Evolutionary conservation across 2,888 invertebrate genomes (phyloP).

Genomic region (Lasioglossum pauxillum): DNA sequence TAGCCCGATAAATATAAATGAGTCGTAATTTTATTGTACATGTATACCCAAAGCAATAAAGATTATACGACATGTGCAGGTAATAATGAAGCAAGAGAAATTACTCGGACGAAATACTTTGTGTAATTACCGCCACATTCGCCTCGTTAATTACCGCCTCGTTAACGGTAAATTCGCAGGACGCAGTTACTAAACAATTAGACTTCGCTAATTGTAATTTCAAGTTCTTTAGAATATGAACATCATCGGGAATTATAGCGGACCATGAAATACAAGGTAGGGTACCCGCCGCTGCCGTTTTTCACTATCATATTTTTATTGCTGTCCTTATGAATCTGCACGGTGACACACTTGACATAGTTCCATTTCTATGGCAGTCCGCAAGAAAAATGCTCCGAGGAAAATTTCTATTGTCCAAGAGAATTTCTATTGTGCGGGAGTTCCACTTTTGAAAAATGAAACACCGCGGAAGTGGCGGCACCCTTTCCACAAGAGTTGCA

Average conservation of each 20-base stretch:
- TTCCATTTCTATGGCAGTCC: constrained; percentile 1
- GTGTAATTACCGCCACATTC: background rate
- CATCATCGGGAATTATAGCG: background rate
- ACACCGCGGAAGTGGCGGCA: constrained; percentile 19
- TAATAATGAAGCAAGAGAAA: background rate
- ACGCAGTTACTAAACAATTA: background rate
- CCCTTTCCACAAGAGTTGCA: constrained; percentile 4
- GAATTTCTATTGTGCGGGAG: constrained; percentile 26
- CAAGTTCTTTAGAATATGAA: background rate
- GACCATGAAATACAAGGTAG: background rate
- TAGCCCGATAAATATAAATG: background rate
- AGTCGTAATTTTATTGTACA: background rate
- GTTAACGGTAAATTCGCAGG: background rate
- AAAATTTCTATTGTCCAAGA: constrained; percentile 31
- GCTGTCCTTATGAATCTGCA: constrained; percentile 12
- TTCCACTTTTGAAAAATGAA: constrained; percentile 32
- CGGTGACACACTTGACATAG: constrained; percentile 21
- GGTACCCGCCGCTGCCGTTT: background rate
- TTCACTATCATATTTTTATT: constrained; percentile 1
- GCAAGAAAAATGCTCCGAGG: constrained; percentile 8
- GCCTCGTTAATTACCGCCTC: background rate
- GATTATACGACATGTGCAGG: background rate
- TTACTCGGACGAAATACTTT: background rate
- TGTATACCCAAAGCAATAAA: background rate
- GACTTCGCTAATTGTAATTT: background rate